phyloP scores from a whole-genome alignment of 2,797 vertebrate species.

The Morus bassanus region DNA sequence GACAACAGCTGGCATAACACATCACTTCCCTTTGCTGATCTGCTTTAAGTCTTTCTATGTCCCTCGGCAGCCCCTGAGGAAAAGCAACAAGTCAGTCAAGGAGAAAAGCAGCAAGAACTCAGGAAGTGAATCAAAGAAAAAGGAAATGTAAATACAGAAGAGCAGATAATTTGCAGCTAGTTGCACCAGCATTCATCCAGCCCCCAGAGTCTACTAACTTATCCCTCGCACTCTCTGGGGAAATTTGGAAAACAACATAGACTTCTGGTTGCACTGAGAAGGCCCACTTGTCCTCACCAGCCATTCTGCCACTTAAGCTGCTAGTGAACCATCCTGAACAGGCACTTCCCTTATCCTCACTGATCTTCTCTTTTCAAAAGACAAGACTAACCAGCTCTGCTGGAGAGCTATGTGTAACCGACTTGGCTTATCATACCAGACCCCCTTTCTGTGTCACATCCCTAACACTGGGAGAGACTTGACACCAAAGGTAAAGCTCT shows the following conservation, averaged over 20 bases:
- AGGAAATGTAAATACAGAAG: constrained; percentile 21
- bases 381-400: not conserved
- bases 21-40: not conserved
- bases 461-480: not conserved
- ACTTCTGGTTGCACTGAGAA: not conserved
- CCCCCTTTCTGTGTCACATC: accelerated
- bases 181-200: not conserved
- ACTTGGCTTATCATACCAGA: not conserved
- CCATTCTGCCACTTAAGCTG: not conserved
- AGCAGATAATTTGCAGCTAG: not conserved
- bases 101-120: constrained; percentile 26
- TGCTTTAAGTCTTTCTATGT: not conserved
- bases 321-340: not conserved
- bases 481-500: not conserved
- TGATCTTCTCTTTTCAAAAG: not conserved
- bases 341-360: not conserved
- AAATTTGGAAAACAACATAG: not conserved
- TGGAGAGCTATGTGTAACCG: not conserved
- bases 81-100: constrained; percentile 19
- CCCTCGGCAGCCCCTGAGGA: not conserved
- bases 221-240: not conserved
- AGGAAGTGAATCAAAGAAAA: constrained; percentile 41
- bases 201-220: not conserved
- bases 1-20: not conserved
- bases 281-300: not conserved